Evolutionary conservation across 2,888 invertebrate genomes (phyloP), one percentile per base, ranked within the genome.

Genomic region (Lepidochitona cinerea): DNA sequence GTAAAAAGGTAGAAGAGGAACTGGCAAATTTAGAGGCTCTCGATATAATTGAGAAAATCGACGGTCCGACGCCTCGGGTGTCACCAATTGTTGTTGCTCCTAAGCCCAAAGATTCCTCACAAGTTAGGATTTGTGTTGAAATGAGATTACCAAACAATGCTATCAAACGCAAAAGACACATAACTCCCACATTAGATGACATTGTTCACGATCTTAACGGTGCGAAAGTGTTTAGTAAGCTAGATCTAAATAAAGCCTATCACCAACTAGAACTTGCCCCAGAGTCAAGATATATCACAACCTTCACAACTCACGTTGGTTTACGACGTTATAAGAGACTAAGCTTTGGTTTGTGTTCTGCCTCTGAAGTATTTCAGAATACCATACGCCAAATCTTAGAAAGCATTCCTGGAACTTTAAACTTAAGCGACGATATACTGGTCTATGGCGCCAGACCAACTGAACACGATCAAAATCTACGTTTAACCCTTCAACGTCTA

Each of bases 61-160:
- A 77, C 37, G 81, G 79, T 1, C 80, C 81, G 9, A 80, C 80
- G 35, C 77, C 80, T 0, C 82, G 84, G 82, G 82, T 84, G 23
- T 76, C 78, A 32, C 80, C 80, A 4, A 74, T 80, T 0, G 79
- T 81, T 6, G 75, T 77, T 5, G 76, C 73, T 14, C 76, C 81
- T 3, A 79, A 79, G 53, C 73, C 74, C 1, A 80, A 84, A 36
- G 65, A 71, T 9, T 33, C 70, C 18, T 37, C 59, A 35, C 54
- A 65, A 37, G 70, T 84, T 14, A 36, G 84, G 29, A 76, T 85
- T 18, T 84, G 82, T 69, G 72, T 81, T 0, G 79, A 83, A 64
- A 82, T 81, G 77, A 59, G 79, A n/a, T 41, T 70, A 59, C 68
- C 78, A 7, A 81, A 81, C 70, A 72, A 73, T 53, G 81, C 81